Evolutionary conservation across 2,888 invertebrate genomes (phyloP).

Genomic region (Ormyrus rosae): DNA sequence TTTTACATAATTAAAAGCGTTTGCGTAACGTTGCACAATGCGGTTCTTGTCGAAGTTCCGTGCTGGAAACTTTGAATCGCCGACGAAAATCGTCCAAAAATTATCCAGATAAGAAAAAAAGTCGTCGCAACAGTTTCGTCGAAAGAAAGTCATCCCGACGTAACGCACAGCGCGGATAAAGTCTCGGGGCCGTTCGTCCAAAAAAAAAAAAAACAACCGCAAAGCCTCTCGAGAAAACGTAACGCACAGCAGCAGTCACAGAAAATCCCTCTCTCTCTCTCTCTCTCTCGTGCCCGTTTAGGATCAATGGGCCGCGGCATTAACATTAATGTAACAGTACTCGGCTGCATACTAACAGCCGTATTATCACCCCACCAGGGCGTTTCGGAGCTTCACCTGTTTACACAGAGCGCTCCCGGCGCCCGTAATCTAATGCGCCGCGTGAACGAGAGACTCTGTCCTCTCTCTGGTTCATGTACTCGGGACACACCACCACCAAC

Average conservation of each 20-base stretch:
- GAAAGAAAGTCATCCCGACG: no score
- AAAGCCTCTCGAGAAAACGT: neutral
- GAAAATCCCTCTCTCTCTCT: no score
- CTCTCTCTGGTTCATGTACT: neutral
- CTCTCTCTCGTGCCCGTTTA: conserved; percentile 3
- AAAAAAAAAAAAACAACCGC: no score
- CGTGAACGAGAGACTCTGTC: conserved; percentile 56
- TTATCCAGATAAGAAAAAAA: no score
- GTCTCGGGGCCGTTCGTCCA: no score
- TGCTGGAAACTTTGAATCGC: no score
- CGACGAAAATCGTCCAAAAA: no score
- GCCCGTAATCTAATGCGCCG: conserved; percentile 65
- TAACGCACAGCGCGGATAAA: no score
- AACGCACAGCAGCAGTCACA: neutral
- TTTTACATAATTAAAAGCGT: no score
- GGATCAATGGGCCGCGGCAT: conserved; percentile 69
- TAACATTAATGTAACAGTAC: conserved; percentile 69
- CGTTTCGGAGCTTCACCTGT: conserved; percentile 50
- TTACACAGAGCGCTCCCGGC: conserved; percentile 18
- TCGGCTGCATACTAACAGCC: conserved; percentile 65
- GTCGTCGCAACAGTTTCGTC: no score
- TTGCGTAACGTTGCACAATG: no score
- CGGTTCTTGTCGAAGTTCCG: no score
- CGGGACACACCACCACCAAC: neutral
- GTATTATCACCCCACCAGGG: conserved; percentile 67